A percentile compares a stretch with the other conserved stretches of the same genome.
Evolutionary conservation across 2,113 vertebrate genomes (phyloP).

Genomic region (Hyla sarda): DNA sequence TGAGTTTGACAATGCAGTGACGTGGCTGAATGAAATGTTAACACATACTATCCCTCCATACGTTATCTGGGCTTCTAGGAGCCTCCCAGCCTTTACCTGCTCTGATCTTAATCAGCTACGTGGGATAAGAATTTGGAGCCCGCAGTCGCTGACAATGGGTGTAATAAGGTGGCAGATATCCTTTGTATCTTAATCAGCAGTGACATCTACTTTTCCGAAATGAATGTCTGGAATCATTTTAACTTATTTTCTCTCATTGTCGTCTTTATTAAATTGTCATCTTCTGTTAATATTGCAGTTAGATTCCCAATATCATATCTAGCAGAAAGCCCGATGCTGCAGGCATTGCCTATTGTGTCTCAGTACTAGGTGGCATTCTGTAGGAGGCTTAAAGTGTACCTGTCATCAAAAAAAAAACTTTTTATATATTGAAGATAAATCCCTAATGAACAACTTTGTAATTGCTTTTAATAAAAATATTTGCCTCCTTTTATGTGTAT

Average conservation of each 20-base stretch:
- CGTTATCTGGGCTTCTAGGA: not conserved
- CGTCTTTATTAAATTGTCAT: constrained; percentile 45
- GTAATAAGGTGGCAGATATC: not conserved
- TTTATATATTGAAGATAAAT: too few species aligned
- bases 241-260: constrained; percentile 41
- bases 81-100: not conserved
- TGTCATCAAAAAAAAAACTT: too few species aligned
- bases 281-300: constrained; percentile 40
- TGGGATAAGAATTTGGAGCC: not conserved
- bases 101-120: not conserved
- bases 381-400: too few species aligned
- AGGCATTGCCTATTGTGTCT: not conserved
- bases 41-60: not conserved
- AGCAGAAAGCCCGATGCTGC: not conserved
- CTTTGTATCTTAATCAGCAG: constrained; percentile 30
- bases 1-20: not conserved
- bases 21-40: not conserved
- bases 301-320: not conserved
- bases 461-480: too few species aligned
- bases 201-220: constrained; percentile 31
- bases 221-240: constrained; percentile 27
- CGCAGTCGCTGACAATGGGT: not conserved
- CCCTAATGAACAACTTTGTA: too few species aligned
- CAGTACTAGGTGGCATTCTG: too few species aligned
- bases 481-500: too few species aligned